Base-by-base conservation (phyloP, 1,140 invertebrate genomes). In the Myzus persicae region DNA sequence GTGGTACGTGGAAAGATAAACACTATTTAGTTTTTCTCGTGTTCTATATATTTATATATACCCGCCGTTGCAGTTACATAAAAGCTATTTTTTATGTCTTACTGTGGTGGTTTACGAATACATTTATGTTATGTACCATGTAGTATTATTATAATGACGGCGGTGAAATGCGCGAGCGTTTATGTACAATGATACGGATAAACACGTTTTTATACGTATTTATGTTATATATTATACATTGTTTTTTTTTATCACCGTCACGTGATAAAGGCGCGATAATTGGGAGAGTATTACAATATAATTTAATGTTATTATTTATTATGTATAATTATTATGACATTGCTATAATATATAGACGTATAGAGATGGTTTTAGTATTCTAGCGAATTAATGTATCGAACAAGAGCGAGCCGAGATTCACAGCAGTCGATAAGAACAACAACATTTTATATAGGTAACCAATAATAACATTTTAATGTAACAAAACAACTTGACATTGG, bases 391-490 rank as follows among this genome's bases (percentile, higher is more conserved):
- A 26, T 91, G 36, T 36, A 76, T 36, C 36, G 54, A 31, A 36
- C 44, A 26, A 38, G 26, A 9, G 90, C 90, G 20, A 91, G 4
- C 8, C 42, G 14, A 31, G 31, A 46, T 92, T 46, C 24, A 48
- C 90, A 48, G 67, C 90, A 51, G 67, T 91, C 40, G n/a, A 91
- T 18, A 88, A 22, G n/a, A 92, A 82, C 20, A 92, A 82, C 44
- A 92, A 92, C 90, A 48, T 44, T 36, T 38, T 5, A 46, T 46
- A 82, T 36, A n/a, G n/a, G n/a, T n/a, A 24, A 44, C 24, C n/a
- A 38, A 92, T 76, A 76, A 91, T 38, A 92, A 82, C 22, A 92
- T 92, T 92, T 92, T 92, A 92, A 92, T 91, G 76, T 85, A 31
- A 85, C 84, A 85, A 85, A 91, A 91, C 26, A 92, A 92, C 31